Evolutionary conservation across 2,888 invertebrate species (phyloP).

Genomic region (Dioctria linearis): DNA sequence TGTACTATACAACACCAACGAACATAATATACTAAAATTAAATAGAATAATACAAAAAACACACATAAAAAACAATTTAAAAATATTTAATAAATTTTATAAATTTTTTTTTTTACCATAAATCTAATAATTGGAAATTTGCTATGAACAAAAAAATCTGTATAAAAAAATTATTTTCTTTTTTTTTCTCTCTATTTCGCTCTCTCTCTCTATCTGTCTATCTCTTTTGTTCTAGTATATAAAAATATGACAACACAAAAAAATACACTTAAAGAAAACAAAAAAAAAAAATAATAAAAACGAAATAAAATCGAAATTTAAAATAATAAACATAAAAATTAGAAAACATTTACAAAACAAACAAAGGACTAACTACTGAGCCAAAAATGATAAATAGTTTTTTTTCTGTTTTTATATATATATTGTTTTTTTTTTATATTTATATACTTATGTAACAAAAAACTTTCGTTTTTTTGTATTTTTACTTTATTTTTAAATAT

Average conservation of each 20-base stretch:
- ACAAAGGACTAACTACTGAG: conserved; percentile 48
- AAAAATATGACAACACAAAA: conserved; percentile 48
- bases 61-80: conserved; percentile 40
- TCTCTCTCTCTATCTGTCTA: no score
- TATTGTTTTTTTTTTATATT: conserved; percentile 2
- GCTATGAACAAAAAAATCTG: conserved; percentile 49
- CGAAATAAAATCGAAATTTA: background rate
- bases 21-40: background rate
- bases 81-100: conserved; percentile 51
- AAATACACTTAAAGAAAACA: conserved; percentile 25
- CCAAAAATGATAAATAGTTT: background rate
- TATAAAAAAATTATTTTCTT: conserved; percentile 26
- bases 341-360: conserved; percentile 40
- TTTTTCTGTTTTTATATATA: background rate
- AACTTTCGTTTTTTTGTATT: conserved; percentile 1
- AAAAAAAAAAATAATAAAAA: conserved; percentile 21
- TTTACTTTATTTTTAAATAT: conserved; percentile 6
- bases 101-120: conserved; percentile 35
- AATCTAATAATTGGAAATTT: conserved; percentile 32
- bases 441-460: conserved; percentile 8
- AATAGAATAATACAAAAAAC: conserved; percentile 33
- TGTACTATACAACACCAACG: background rate
- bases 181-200: no score
- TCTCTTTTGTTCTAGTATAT: background rate
- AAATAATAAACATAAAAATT: conserved; percentile 23